A percentile compares a stretch with the other conserved stretches of the same genome.
These are phyloP conservation scores for Thripadectes ignobilis DNA, from an alignment of 2,797 vertebrate genomes.

Conservation along the genomic window DNA sequence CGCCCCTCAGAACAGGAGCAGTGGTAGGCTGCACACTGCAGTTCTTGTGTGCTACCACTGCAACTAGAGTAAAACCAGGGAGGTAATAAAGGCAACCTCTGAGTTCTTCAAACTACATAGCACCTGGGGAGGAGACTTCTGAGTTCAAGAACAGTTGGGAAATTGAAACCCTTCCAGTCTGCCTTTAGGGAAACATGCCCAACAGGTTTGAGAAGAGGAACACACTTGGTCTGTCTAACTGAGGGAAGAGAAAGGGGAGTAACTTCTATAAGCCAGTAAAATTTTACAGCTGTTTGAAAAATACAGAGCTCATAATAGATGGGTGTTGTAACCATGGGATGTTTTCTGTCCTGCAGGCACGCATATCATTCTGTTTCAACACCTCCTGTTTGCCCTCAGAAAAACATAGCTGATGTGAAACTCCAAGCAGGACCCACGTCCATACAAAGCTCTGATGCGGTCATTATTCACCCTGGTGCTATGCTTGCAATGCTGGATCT, in stretches of 20 bases:
- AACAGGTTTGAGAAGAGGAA: neutral
- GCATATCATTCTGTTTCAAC: conserved; percentile 87
- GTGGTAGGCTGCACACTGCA: neutral
- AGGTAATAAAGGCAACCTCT: neutral
- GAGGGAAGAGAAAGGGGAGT: neutral
- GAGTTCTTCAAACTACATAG: neutral
- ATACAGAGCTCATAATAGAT: neutral
- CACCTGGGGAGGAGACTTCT: neutral
- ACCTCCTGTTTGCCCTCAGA: conserved; percentile 82
- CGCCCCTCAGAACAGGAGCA: neutral
- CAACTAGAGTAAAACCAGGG: neutral
- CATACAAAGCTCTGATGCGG: conserved; percentile 82
- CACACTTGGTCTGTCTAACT: neutral
- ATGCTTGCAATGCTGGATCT: conserved; percentile 94
- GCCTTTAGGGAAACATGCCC: neutral
- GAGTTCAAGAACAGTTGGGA: neutral
- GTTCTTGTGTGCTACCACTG: neutral
- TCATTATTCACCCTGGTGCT: conserved; percentile 95
- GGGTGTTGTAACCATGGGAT: conserved; percentile 5
- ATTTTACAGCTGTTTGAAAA: neutral
- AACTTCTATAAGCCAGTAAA: neutral
- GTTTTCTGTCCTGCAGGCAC: conserved; percentile 80
- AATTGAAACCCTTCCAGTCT: neutral
- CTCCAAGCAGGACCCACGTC: conserved; percentile 78
- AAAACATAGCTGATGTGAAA: conserved; percentile 86